Base-by-base conservation (phyloP, 2,113 vertebrate species). In the Montifringilla adamsi region DNA sequence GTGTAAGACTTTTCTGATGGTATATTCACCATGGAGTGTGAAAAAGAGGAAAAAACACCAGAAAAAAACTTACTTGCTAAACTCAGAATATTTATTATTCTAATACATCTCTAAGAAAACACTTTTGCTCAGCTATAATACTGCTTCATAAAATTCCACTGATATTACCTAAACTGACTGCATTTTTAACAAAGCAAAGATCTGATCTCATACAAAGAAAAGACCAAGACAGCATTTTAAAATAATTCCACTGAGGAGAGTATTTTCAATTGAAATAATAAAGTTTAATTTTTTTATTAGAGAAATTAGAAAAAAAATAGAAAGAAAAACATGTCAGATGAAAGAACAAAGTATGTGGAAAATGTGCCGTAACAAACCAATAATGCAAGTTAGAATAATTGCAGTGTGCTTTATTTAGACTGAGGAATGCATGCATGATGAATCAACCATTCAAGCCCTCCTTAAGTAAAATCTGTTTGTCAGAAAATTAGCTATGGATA, bases 1-100 rank as follows among this genome's bases (percentile, higher is more conserved):
- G 21, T 0, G 0, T 9, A 60, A 73, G 11, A 9, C 7, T 55
- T 59, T 8, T 60, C 64, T 2, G 2, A 39, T 47, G 6, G 2
- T 31, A 52, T 8, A 26, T 52, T 77, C 12, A 4, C 43, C 53
- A 20, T 3, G 3, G 37, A 78, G 4, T 5, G 2, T 33, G 31
- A 84, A 60, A 62, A 59, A 68, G 41, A 6, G 1, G 3, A 8
- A 83, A 74, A 78, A 74, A 27, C 1, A 16, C 2, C 9, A 27
- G 16, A 22, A 55, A 80, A 68, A 68, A 4, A 2, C 0, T 2
- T 24, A 18, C 10, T 56, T 46, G 5, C 44, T 63, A 64, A 68
- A n/a, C 35, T 20, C 15, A 73, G 22, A 56, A 46, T 30, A 11
- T 44, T 62, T 49, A 49, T 30, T 41, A 37, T 37, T 49, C 7